Evolutionary conservation across 2,888 invertebrate genomes (phyloP).

Genomic region (Perithous albicinctus): DNA sequence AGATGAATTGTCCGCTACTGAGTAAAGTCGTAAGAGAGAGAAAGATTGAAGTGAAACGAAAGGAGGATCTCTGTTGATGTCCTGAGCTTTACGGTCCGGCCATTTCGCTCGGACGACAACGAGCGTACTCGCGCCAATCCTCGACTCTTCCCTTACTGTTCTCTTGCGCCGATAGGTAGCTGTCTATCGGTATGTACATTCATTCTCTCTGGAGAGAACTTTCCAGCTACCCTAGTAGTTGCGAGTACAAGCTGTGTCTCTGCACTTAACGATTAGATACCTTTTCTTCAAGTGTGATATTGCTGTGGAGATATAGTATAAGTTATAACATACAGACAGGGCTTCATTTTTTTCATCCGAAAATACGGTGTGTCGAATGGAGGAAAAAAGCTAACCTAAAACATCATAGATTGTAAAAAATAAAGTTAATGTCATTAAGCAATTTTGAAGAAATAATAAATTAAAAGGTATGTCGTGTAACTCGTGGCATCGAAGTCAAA

Average conservation of each 20-base stretch:
- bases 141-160: not conserved
- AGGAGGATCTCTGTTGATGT: slow-evolving; percentile 17
- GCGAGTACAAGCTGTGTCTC: slow-evolving; percentile 6
- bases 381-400: too few species aligned
- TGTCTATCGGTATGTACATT: not conserved
- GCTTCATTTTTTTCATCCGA: too few species aligned
- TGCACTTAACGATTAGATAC: slow-evolving; percentile 46
- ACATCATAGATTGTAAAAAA: too few species aligned
- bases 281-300: slow-evolving; percentile 1
- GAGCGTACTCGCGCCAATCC: slow-evolving; percentile 9
- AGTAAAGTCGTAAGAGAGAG: not conserved
- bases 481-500: too few species aligned
- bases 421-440: too few species aligned
- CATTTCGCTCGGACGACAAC: slow-evolving; percentile 22
- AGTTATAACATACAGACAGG: too few species aligned
- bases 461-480: too few species aligned
- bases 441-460: too few species aligned
- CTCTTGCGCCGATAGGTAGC: not conserved
- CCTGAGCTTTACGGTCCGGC: slow-evolving; percentile 38
- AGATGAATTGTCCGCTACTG: not conserved
- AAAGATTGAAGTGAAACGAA: not conserved
- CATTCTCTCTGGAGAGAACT: not conserved
- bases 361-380: too few species aligned
- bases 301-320: not conserved
- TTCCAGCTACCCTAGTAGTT: slow-evolving; percentile 1